Evolutionary conservation across 2,888 invertebrate species (phyloP).

Genomic region (Plusia festucae): DNA sequence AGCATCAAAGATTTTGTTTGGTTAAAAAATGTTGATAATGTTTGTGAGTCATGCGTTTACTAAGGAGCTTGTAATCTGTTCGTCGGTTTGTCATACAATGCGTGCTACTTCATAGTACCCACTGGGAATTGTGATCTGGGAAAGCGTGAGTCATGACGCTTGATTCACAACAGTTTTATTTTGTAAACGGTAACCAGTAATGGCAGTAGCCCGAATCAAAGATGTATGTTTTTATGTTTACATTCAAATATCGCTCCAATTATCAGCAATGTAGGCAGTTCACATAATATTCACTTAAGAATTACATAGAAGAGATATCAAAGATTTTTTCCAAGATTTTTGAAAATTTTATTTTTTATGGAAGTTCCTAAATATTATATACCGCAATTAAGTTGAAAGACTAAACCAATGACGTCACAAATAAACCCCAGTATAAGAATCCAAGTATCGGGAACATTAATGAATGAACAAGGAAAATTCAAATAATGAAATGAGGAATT

Average conservation of each 20-base stretch:
- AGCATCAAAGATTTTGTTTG: constrained; percentile 12
- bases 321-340: too few relatives aligned
- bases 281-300: too few relatives aligned
- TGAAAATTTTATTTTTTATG: too few relatives aligned
- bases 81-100: constrained; percentile 48
- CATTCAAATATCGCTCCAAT: too few relatives aligned
- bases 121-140: constrained; percentile 1
- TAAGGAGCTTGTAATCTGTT: constrained; percentile 42
- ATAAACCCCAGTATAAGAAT: neutral
- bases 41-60: constrained; percentile 45
- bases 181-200: neutral
- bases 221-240: neutral
- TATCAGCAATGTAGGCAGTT: too few relatives aligned
- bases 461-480: constrained; percentile 1
- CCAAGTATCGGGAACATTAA: too few relatives aligned
- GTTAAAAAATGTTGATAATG: constrained; percentile 21
- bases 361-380: too few relatives aligned
- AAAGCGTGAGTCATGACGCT: neutral
- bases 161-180: constrained; percentile 5
- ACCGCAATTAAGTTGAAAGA: neutral
- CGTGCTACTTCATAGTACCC: constrained; percentile 15
- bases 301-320: too few relatives aligned
- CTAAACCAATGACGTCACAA: constrained; percentile 1
- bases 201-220: neutral
- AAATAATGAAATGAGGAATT: neutral